phyloP scores from a whole-genome alignment of 1,140 invertebrate genomes.

The Zaprionus davidi region DNA sequence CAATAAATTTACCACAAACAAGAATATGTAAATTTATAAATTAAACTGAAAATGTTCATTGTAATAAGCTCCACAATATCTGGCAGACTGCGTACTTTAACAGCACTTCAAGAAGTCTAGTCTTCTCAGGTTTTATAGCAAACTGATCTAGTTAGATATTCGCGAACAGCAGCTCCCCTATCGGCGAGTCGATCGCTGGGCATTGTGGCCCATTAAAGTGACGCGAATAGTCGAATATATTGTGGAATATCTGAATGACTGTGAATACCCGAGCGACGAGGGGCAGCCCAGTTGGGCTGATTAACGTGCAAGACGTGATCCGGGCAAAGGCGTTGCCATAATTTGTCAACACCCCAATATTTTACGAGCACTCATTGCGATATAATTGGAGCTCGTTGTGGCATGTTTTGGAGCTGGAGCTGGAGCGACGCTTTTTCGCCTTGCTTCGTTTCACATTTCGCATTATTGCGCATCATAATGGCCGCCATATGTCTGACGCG shows the following conservation, averaged over 20 bases:
- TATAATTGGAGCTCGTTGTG: conserved; percentile 65
- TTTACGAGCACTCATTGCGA: conserved; percentile 80
- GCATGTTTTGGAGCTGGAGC: conserved; percentile 11
- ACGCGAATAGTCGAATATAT: conserved; percentile 10
- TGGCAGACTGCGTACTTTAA: background rate
- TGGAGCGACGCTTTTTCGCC: conserved; percentile 15
- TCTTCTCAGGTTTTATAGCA: background rate
- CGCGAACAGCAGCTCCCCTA: background rate
- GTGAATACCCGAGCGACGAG: conserved; percentile 4
- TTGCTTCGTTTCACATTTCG: conserved; percentile 59
- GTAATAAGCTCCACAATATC: background rate
- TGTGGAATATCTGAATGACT: conserved; percentile 11
- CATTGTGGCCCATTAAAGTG: conserved; percentile 17
- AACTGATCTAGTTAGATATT: conserved; percentile 9
- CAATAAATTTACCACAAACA: no score
- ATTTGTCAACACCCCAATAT: conserved; percentile 84
- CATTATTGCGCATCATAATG: conserved; percentile 80
- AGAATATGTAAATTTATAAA: no score
- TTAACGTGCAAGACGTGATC: conserved; percentile 70
- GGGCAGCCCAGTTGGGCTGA: conserved; percentile 24
- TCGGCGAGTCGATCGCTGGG: background rate
- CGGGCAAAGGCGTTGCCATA: conserved; percentile 78
- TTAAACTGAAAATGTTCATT: no score
- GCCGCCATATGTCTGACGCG: conserved; percentile 66
- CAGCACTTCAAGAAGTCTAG: background rate